Conservation (phyloP, 2,888 invertebrate genomes). For the Caenorhabditis angaria region DNA sequence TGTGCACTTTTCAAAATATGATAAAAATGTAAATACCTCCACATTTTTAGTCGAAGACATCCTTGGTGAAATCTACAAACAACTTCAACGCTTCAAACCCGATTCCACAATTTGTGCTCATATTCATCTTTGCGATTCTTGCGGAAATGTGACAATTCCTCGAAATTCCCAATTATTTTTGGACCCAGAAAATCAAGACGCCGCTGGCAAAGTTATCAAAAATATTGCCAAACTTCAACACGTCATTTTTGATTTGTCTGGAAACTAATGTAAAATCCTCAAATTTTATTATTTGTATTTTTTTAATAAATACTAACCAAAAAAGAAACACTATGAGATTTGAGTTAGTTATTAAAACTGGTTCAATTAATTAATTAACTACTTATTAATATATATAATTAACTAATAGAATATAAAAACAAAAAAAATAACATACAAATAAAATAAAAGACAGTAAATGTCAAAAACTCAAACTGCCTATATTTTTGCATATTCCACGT, state of each 20-base stretch:
- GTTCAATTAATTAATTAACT: not conserved
- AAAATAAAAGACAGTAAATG: not conserved
- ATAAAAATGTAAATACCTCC: not conserved
- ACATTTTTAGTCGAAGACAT: constrained; percentile 33
- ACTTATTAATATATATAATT: too few relatives aligned
- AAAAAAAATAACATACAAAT: not conserved
- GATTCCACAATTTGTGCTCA: constrained; percentile 20
- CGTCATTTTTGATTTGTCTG: not conserved
- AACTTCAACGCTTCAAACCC: constrained; percentile 31
- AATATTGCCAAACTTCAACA: constrained; percentile 7
- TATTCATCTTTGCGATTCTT: constrained; percentile 38
- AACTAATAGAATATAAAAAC: too few relatives aligned
- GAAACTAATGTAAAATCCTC: not conserved
- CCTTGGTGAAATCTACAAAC: constrained; percentile 28
- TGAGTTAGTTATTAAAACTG: too few relatives aligned
- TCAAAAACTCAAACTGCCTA: too few relatives aligned
- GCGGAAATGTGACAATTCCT: constrained; percentile 3
- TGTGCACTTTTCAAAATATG: too few relatives aligned
- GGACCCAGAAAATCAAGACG: not conserved
- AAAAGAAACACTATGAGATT: too few relatives aligned
- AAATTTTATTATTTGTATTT: not conserved
- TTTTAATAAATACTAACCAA: too few relatives aligned
- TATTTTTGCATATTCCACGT: constrained; percentile 18
- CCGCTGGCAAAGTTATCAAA: not conserved
- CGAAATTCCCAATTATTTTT: not conserved